A percentile compares a stretch with the other conserved stretches of the same genome.
phyloP scores from a whole-genome alignment of 2,797 vertebrate genomes.

The Peromyscus nudipes region DNA sequence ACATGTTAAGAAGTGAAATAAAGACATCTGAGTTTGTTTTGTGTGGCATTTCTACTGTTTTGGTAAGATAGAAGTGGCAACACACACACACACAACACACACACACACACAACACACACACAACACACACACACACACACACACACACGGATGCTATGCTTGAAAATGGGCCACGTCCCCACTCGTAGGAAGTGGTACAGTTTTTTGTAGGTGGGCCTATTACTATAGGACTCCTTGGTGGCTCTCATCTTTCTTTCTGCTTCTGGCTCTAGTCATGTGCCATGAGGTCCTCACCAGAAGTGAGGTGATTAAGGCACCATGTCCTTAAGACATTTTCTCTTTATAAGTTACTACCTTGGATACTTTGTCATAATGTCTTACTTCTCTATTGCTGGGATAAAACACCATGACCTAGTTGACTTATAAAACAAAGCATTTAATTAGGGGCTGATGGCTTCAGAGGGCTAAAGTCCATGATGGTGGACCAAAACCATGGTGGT shows the following conservation, averaged over 20 bases:
- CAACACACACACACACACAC: neutral
- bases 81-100: neutral
- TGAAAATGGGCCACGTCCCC: neutral
- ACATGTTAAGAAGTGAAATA: neutral
- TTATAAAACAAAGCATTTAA: neutral
- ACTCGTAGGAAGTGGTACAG: neutral
- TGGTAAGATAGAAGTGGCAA: neutral
- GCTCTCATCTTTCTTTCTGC: neutral
- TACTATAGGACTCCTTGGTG: neutral
- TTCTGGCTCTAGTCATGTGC: neutral
- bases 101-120: neutral
- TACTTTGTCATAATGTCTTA: neutral
- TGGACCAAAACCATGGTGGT: neutral
- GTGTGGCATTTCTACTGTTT: neutral
- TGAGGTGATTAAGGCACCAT: neutral
- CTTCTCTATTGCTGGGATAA: neutral
- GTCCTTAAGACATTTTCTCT: neutral
- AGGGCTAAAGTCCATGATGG: neutral
- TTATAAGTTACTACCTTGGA: neutral
- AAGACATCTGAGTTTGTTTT: slow-evolving; percentile 32
- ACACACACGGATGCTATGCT: neutral
- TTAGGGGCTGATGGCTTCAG: neutral
- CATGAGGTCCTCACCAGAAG: neutral
- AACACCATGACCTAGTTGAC: neutral
- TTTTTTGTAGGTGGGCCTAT: neutral